phyloP scores from a whole-genome alignment of 2,113 vertebrate genomes.

The Notarius quadriscutis region DNA sequence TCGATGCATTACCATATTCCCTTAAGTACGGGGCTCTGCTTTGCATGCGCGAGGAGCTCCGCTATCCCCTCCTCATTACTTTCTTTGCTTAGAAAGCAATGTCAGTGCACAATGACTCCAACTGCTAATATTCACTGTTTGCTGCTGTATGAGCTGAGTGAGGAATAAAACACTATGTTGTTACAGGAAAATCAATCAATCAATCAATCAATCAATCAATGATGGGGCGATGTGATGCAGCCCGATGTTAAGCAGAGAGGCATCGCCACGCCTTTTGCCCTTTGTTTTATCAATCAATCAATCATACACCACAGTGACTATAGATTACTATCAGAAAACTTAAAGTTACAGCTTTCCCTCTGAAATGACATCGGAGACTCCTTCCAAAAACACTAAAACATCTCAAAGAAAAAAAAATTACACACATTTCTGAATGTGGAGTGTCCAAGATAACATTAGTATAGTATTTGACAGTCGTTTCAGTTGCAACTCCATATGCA shows the following conservation, averaged over 20 bases:
- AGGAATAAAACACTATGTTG: neutral
- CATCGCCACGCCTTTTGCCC: too few species aligned
- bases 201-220: too few species aligned
- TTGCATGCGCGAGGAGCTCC: too few species aligned
- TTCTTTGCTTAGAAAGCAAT: neutral
- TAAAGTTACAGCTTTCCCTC: neutral
- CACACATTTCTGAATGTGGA: neutral
- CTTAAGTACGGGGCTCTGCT: too few species aligned
- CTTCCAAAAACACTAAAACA: neutral
- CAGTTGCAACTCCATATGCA: neutral
- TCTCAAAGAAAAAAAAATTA: neutral
- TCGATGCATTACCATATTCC: too few species aligned
- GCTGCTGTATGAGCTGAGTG: neutral
- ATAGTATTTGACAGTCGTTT: neutral
- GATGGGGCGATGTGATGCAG: too few species aligned
- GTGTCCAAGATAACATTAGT: neutral
- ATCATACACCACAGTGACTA: neutral
- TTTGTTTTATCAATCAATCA: neutral
- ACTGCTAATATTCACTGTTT: neutral
- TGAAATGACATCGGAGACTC: neutral
- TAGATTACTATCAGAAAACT: neutral
- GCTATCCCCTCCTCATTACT: neutral
- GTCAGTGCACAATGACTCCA: too few species aligned
- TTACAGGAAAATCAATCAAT: too few species aligned
- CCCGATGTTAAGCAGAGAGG: too few species aligned